Conservation (phyloP, 2,797 vertebrate species). For the Bradypus variegatus region DNA sequence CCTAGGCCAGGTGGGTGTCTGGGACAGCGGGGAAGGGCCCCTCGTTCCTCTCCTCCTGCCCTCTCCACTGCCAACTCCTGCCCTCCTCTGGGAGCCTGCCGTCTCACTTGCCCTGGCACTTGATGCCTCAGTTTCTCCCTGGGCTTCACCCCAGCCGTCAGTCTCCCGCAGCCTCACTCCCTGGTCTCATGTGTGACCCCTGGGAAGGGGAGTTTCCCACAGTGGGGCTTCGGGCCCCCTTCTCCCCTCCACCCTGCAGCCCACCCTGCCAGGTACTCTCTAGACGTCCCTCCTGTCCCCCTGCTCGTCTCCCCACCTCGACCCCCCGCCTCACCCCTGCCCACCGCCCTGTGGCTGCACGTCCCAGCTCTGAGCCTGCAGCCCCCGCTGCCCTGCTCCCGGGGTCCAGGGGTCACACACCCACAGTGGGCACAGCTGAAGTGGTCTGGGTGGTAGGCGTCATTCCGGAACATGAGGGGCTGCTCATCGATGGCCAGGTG, state of each 20-base stretch:
- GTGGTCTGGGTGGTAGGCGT: slow-evolving; percentile 77
- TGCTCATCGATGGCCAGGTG: slow-evolving; percentile 78
- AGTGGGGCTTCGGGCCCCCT: rapidly evolving
- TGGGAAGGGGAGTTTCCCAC: background rate
- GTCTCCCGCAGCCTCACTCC: background rate
- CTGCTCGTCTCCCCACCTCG: background rate
- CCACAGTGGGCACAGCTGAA: slow-evolving; percentile 79
- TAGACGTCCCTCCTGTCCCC: rapidly evolving
- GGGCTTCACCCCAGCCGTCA: background rate
- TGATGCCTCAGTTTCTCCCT: background rate
- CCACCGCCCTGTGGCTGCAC: background rate
- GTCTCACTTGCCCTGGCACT: background rate
- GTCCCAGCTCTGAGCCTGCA: no score
- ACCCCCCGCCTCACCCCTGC: no score
- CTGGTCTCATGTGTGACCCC: background rate
- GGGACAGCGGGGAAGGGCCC: background rate
- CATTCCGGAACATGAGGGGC: slow-evolving; percentile 76
- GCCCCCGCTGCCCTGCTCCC: rapidly evolving
- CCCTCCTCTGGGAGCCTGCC: no score
- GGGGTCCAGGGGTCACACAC: slow-evolving; percentile 55
- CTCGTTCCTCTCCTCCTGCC: background rate
- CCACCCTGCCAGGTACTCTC: no score
- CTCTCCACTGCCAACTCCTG: background rate
- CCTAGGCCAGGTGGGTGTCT: background rate
- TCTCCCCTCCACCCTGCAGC: rapidly evolving